Conservation (phyloP, 2,113 vertebrate species). For the Phylloscopus trochiloides region DNA sequence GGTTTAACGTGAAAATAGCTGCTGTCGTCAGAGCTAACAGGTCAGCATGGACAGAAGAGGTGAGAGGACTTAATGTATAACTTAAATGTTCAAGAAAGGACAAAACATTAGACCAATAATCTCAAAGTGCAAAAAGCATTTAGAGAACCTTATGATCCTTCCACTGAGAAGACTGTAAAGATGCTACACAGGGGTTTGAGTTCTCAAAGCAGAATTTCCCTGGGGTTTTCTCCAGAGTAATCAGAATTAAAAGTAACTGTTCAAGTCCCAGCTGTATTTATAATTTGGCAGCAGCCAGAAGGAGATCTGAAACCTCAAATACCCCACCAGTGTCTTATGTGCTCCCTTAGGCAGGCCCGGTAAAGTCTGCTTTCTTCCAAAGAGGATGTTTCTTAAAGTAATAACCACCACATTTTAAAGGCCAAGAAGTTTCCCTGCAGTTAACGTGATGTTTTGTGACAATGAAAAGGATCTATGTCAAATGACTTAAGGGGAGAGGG, state of each 20-base stretch:
- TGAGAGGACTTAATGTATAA: not conserved
- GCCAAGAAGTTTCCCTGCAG: not conserved
- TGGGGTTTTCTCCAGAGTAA: not conserved
- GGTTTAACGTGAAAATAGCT: not conserved
- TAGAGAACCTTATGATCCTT: not conserved
- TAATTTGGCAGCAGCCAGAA: not conserved
- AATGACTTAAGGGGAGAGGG: not conserved
- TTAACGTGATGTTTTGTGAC: not conserved
- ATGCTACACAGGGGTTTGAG: not conserved
- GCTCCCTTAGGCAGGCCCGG: not conserved
- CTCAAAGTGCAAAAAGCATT: not conserved
- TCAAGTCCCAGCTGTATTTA: not conserved
- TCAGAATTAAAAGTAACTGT: not conserved
- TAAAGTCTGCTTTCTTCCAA: not conserved
- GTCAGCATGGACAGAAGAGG: not conserved
- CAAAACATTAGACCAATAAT: not conserved
- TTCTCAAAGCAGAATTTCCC: constrained; percentile 9
- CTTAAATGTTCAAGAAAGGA: not conserved
- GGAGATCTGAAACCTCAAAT: not conserved
- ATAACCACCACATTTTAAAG: not conserved
- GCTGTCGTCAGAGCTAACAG: not conserved
- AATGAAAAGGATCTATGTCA: not conserved
- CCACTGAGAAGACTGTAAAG: not conserved
- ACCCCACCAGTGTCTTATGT: not conserved
- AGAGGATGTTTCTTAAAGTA: not conserved